A percentile compares a stretch with the other conserved stretches of the same genome.
These are phyloP conservation scores for Thermophis baileyi DNA, from an alignment of 2,113 vertebrate species.

Conservation along the genomic window DNA sequence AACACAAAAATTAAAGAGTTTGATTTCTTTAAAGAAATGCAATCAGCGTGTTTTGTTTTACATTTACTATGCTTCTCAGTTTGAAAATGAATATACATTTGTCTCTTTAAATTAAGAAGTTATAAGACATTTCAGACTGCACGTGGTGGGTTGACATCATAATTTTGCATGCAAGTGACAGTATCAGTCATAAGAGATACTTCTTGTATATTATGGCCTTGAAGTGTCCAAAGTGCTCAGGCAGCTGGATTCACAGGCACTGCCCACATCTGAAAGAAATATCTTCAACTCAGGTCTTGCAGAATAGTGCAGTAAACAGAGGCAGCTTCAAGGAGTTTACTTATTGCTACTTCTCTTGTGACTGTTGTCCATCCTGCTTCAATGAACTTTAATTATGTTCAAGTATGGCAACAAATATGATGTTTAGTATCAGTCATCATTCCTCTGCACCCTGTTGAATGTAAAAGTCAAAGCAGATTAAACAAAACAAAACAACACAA, in stretches of 20 bases:
- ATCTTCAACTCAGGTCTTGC: constrained; percentile 24
- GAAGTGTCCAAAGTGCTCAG: constrained; percentile 46
- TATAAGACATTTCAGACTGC: constrained; percentile 51
- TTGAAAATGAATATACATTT: constrained; percentile 50
- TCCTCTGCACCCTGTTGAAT: not conserved
- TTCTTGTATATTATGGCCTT: constrained; percentile 44
- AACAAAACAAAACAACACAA: not conserved
- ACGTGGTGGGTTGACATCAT: constrained; percentile 35
- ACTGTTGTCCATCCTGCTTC: not conserved
- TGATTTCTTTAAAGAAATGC: not conserved
- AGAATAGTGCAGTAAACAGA: constrained; percentile 17
- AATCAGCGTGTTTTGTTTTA: constrained; percentile 20
- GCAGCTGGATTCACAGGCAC: constrained; percentile 40
- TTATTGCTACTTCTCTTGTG: constrained; percentile 21
- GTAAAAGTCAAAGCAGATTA: constrained; percentile 11
- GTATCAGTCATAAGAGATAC: constrained; percentile 55
- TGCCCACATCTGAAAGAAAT: constrained; percentile 12
- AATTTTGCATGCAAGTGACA: constrained; percentile 51
- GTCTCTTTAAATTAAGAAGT: constrained; percentile 49
- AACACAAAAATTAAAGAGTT: not conserved
- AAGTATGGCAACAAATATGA: constrained; percentile 6
- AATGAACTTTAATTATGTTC: constrained; percentile 15
- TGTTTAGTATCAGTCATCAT: constrained; percentile 3
- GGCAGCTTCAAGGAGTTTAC: not conserved
- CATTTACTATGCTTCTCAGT: constrained; percentile 23